These are phyloP conservation scores for Melanogrammus aeglefinus DNA, from an alignment of 2,797 vertebrate species.

Conservation along the genomic window DNA sequence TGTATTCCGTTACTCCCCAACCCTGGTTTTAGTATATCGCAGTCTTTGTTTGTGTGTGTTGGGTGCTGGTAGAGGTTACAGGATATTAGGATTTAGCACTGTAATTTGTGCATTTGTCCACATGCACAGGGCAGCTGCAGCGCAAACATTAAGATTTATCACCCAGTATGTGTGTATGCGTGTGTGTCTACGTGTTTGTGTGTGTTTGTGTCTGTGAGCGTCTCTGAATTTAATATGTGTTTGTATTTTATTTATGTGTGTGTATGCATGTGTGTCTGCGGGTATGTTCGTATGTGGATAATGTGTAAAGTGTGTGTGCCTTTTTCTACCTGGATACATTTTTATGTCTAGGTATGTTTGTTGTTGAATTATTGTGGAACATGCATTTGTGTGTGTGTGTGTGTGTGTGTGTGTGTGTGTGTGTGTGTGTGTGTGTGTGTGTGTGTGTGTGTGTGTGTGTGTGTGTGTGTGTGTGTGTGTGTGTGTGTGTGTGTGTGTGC, in stretches of 20 bases:
- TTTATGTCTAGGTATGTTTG: constrained; percentile 4
- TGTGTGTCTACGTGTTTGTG: neutral
- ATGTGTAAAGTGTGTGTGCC: constrained; percentile 11
- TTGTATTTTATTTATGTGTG: constrained; percentile 1
- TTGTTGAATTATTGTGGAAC: neutral
- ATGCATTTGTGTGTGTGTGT: neutral
- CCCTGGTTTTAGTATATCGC: neutral
- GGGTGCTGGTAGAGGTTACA: constrained; percentile 13
- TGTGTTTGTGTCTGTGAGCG: constrained; percentile 8
- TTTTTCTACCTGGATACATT: constrained; percentile 14
- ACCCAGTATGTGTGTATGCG: neutral
- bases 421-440: constrained; percentile 11
- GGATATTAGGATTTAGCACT: constrained; percentile 41
- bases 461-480: neutral
- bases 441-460: neutral
- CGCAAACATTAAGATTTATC: constrained; percentile 47
- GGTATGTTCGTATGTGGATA: constrained; percentile 8
- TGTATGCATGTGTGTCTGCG: neutral
- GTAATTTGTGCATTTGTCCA: constrained; percentile 34
- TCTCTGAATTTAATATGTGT: constrained; percentile 4
- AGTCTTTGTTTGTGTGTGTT: constrained; percentile 10
- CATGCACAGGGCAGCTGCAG: constrained; percentile 18
- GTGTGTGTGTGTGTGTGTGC: constrained; percentile 11
- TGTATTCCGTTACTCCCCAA: no score
- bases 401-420: neutral